A percentile compares a stretch with the other conserved stretches of the same genome.
These are phyloP conservation scores for Seriola quinqueradiata DNA, from an alignment of 2,113 vertebrate genomes.

Conservation along the genomic window DNA sequence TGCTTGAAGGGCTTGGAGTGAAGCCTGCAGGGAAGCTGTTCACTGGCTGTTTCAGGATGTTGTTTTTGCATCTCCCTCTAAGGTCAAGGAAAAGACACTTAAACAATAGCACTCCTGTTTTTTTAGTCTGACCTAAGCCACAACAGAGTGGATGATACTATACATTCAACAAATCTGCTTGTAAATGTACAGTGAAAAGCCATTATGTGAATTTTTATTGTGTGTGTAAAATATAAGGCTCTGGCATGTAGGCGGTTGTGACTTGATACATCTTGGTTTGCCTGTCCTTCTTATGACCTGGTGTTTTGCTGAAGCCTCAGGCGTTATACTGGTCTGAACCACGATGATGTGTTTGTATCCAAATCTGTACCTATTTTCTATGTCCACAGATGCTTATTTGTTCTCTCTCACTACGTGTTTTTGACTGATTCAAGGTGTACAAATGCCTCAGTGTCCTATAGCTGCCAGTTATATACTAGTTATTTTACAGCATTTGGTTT, in stretches of 20 bases:
- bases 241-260: constrained; percentile 32
- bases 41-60: constrained; percentile 34
- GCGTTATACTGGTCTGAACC: constrained; percentile 41
- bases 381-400: constrained; percentile 44
- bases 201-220: constrained; percentile 28
- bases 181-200: constrained; percentile 28
- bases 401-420: constrained; percentile 35
- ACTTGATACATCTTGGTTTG: constrained; percentile 40
- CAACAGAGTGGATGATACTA: constrained; percentile 25
- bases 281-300: constrained; percentile 42
- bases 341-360: constrained; percentile 62
- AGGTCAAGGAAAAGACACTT: constrained; percentile 43
- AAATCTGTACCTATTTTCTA: constrained; percentile 57
- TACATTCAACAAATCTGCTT: constrained; percentile 29
- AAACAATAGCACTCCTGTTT: constrained; percentile 26
- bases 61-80: constrained; percentile 40
- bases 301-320: constrained; percentile 57
- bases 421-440: constrained; percentile 10
- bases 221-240: constrained; percentile 54
- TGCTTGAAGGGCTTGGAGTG: constrained; percentile 62
- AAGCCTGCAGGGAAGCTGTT: constrained; percentile 44
- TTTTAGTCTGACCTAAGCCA: constrained; percentile 35
- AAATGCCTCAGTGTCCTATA: not conserved
- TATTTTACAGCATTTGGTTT: constrained; percentile 36
- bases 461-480: constrained; percentile 7